Evolutionary conservation across 2,113 vertebrate genomes (phyloP), one percentile per base, ranked within the genome.

Genomic region (Istiophorus platypterus): DNA sequence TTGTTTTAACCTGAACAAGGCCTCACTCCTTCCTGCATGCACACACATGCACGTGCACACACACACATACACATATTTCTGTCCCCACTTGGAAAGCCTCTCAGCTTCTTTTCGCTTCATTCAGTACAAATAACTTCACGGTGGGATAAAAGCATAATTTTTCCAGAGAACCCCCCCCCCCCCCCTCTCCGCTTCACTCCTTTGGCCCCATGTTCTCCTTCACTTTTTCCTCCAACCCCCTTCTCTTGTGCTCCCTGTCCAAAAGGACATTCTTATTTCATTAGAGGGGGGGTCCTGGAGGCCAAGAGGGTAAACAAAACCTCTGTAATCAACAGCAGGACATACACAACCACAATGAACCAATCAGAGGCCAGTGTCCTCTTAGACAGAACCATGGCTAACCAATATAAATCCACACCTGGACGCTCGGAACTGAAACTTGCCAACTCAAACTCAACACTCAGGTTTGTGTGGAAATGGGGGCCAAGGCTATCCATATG

Each of bases 301-400:
- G 82, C 90, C 89, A 94, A 76, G 83, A 94, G 94, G 93, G 90
- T 86, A 95, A 93, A 92, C 88, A 93, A 89, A 92, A 92, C 65
- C 72, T 83, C 85, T 75, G 80, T 89, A 94, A 93, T 93, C 91
- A 92, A 92, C 74, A 87, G 79, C 84, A 79, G 86, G 85, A 84
- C 88, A 84, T 80, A 88, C 76, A 90, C 84, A 89, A 89, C 86
- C 64, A 51, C 74, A 89, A 71, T 45, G 54, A 89, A 81, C 91
- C 86, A 93, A 91, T 93, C 72, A 85, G 59, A 59, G 78, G 42
- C n/a, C 27, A 58, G 82, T 56, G 76, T 91, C 81, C 84, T 76
- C 41, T 52, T 49, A 75, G 70, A 86, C 29, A 76, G 54, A 86
- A 57, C 85, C 76, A 74, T 84, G 49, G 56, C 78, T 82, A 80